Evolutionary conservation across 2,888 invertebrate species (phyloP), one percentile per base, ranked within the genome.

Genomic region (Ophion obscuratus): DNA sequence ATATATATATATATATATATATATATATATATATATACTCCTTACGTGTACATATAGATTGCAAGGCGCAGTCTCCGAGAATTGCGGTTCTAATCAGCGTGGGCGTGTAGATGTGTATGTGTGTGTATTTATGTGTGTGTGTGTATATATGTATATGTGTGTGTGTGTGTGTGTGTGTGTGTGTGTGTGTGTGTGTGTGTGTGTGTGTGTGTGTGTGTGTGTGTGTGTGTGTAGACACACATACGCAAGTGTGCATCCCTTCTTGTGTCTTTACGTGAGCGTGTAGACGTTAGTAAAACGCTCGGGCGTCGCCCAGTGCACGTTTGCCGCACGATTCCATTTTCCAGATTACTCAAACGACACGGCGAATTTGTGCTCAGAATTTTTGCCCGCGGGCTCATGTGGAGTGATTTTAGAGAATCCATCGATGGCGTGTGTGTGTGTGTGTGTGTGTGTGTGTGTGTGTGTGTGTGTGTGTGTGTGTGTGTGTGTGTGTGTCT

Each of bases 11-110:
- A 44, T 66, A 20, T 1, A 27, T 40, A 20, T 24, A 24, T 40
- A 61, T 40, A 24, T 11, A 62, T 62, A 44, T 24, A 74, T 31
- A 31, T 31, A 31, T 4, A 31, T 31, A 31, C 24, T 66, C 27
- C 0, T 27, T 40, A 20, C 31, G 27, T 61, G 44, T 61, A 24
- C 20, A 62, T 62, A 47, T 24, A 74, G 61, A 14, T 61, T 44
- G 61, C 36, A 62, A 44, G 24, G 62, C 44, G 80, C 73, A 73
- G 66, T 64, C 80, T 40, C 80, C 57, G 64, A 40, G 64, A 66
- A 66, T 77, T 77, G 82, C 74, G 74, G 76, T 82, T 82, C 82
- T 77, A 82, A 82, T 82, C 82, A 82, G 77, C 71, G 75, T 64
- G 76, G 70, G 62, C 76, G 70, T 53, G 31, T 70, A 53, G 24